Evolutionary conservation across 2,888 invertebrate genomes (phyloP).

Genomic region (Bimastos eiseni): DNA sequence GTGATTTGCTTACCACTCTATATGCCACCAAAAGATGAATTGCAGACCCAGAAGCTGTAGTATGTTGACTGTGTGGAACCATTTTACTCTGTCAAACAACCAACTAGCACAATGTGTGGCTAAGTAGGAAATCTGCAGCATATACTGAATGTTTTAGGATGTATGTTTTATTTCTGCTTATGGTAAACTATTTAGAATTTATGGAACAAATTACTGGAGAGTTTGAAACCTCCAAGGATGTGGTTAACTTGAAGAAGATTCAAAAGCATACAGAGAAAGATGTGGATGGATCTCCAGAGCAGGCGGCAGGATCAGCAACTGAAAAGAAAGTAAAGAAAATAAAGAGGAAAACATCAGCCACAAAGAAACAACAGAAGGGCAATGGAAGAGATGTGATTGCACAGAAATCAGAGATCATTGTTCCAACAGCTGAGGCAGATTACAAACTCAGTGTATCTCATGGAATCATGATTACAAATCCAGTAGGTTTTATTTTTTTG

Average conservation of each 20-base stretch:
- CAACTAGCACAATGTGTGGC: neutral
- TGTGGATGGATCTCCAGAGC: neutral
- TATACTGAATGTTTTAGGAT: neutral
- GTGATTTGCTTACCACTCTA: no score
- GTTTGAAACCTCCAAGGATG: neutral
- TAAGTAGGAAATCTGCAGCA: neutral
- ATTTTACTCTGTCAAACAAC: neutral
- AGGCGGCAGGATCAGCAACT: neutral
- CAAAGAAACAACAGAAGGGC: neutral
- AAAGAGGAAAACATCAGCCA: neutral
- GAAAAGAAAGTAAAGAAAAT: constrained; percentile 2
- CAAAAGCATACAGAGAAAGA: neutral
- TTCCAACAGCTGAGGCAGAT: neutral
- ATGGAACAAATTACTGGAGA: neutral
- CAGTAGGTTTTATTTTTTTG: neutral
- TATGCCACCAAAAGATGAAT: no score
- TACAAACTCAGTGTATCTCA: neutral
- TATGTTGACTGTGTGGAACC: no score
- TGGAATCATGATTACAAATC: neutral
- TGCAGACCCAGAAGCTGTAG: no score
- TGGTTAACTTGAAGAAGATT: neutral
- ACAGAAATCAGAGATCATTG: neutral
- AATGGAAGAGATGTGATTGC: neutral
- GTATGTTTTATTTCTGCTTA: neutral
- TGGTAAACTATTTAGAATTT: neutral